A percentile compares a stretch with the other conserved stretches of the same genome.
These are phyloP conservation scores for Leucoraja erinaceus DNA, from an alignment of 2,113 vertebrate genomes.

Conservation along the genomic window DNA sequence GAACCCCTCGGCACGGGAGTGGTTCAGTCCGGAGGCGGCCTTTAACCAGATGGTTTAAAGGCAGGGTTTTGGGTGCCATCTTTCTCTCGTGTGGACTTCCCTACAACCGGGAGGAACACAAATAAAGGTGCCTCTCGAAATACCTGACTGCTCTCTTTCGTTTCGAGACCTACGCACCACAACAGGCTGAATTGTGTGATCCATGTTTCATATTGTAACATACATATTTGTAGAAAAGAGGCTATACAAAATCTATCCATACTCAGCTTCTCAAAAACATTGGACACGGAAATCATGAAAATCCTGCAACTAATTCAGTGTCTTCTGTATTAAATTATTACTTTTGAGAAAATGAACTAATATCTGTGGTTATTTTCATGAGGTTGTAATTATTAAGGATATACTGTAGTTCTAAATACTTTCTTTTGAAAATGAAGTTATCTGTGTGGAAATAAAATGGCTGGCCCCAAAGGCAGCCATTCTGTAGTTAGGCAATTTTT, in stretches of 20 bases:
- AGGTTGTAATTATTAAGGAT: background rate
- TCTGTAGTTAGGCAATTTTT: slow-evolving; percentile 14
- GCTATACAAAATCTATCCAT: background rate
- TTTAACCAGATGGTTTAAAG: too few species aligned
- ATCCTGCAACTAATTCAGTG: background rate
- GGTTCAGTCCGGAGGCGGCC: too few species aligned
- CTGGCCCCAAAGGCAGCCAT: background rate
- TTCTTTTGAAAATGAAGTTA: background rate
- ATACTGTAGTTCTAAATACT: background rate
- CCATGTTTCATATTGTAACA: background rate
- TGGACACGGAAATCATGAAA: too few species aligned
- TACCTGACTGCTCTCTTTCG: too few species aligned
- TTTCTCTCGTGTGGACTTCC: too few species aligned
- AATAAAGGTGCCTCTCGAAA: too few species aligned
- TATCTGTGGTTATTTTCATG: background rate
- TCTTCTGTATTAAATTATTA: background rate
- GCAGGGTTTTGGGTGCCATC: too few species aligned
- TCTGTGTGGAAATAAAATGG: background rate
- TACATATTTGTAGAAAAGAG: background rate
- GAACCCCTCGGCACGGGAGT: too few species aligned
- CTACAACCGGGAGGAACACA: too few species aligned
- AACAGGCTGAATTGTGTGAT: background rate
- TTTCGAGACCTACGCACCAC: too few species aligned
- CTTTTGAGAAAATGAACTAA: background rate
- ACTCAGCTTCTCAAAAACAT: background rate